Base-by-base conservation (phyloP, 2,113 vertebrate species). In the Campylomormyrus tamandua region DNA sequence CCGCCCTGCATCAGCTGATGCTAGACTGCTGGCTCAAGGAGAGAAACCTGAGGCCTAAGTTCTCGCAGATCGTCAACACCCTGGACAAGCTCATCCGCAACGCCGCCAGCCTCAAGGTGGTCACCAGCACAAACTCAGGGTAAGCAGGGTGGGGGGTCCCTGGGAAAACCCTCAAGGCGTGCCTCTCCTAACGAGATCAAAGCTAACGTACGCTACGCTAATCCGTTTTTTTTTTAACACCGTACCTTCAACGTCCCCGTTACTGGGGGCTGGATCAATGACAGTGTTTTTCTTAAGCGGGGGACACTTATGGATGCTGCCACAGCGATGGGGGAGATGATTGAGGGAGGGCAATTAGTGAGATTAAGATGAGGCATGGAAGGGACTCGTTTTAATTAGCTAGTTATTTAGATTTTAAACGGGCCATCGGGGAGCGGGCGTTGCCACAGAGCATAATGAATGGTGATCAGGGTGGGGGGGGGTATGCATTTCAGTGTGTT, bases 1-100 rank as follows among this genome's bases (percentile, higher is more conserved):
- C 98, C 0, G 98, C 98, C 0, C 95, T 99, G 70, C 98, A 99
- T 93, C 98, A 99, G 94, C 96, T 99, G 93, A 99, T 99, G 98
- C 90, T 99, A 93, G 98, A 99, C 96, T 99, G 98, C 94, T 99
- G 98, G 98, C 97, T 99, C 90, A 97, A 98, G 90, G 98, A 99
- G 93, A 97, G 98, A 91, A 99, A 99, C 94, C 95, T 99, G 52
- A 95, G 98, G 92, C 98, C 98, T 91, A 99, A 99, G 92, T 99
- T 99, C 95, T 97, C 98, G 90, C 98, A 99, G 95, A 99, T 99
- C 0, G 98, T 99, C 92, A 99, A 98, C 93, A 99, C 98, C 45
- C 94, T 99, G 93, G 98, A 99, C 95, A 99, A 99, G 92, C 97
- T 99, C 0, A 99, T 99, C 94, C 97, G 98, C 87, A 99, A 99